Evolutionary conservation across 2,113 vertebrate genomes (phyloP).

Genomic region (Marmota monax): DNA sequence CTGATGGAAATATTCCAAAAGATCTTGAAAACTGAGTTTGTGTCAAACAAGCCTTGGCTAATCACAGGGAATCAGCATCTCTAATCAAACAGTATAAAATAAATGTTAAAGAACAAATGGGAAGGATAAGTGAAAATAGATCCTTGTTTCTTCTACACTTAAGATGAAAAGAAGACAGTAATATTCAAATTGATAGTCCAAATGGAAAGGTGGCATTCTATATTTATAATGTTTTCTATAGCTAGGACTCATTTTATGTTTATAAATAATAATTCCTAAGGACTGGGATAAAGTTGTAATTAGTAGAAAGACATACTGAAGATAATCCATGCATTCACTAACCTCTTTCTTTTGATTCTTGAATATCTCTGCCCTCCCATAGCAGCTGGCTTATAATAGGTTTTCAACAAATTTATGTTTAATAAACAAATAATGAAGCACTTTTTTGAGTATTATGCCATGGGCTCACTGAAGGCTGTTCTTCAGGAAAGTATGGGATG

Average conservation of each 20-base stretch:
- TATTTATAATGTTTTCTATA: not conserved
- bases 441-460: constrained; percentile 17
- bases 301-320: not conserved
- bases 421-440: constrained; percentile 14
- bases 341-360: constrained; percentile 8
- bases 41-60: constrained; percentile 29
- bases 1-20: not conserved
- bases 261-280: not conserved
- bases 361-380: not conserved
- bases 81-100: not conserved
- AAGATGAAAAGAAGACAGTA: not conserved
- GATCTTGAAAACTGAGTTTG: not conserved
- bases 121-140: not conserved
- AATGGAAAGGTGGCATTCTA: not conserved
- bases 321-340: not conserved
- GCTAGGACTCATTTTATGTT: constrained; percentile 23
- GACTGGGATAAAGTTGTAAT: not conserved
- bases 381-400: not conserved
- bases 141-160: not conserved
- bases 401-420: not conserved
- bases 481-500: not conserved
- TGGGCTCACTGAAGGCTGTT: not conserved
- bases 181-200: constrained; percentile 1
- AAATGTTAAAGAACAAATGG: not conserved
- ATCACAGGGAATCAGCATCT: not conserved